A percentile compares a stretch with the other conserved stretches of the same genome.
Conservation (phyloP, 1,140 invertebrate genomes). For the Heliconius melpomene region DNA sequence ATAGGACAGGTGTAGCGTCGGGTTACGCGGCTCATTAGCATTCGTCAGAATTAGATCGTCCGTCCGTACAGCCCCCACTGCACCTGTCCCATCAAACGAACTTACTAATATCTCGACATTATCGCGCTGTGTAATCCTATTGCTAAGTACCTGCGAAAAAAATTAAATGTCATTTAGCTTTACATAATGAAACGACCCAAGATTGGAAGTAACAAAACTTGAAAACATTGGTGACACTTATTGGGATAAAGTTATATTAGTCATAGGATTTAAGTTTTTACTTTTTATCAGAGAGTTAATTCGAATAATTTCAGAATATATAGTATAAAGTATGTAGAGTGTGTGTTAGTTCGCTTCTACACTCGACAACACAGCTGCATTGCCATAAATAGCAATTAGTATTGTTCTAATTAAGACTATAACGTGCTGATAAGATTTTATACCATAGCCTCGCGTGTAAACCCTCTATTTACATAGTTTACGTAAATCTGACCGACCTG, state of each 20-base stretch:
- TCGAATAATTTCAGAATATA: too few species aligned
- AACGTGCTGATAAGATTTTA: conserved; percentile 55
- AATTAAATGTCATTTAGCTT: conserved; percentile 24
- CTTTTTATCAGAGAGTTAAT: too few species aligned
- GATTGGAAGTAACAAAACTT: neutral
- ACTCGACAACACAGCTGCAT: conserved; percentile 26
- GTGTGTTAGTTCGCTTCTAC: neutral
- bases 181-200: neutral
- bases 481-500: conserved; percentile 47
- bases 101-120: conserved; percentile 50
- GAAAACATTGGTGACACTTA: neutral
- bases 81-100: conserved; percentile 54
- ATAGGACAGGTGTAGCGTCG: conserved; percentile 73
- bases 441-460: conserved; percentile 61
- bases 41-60: conserved; percentile 68
- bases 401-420: conserved; percentile 65
- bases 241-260: neutral
- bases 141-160: conserved; percentile 42
- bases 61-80: conserved; percentile 51
- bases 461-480: conserved; percentile 44
- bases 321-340: too few species aligned
- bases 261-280: too few species aligned
- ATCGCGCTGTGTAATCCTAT: conserved; percentile 49
- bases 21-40: conserved; percentile 75
- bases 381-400: conserved; percentile 65